These are phyloP conservation scores for Gopherus flavomarginatus DNA, from an alignment of 2,113 vertebrate genomes.

Conservation along the genomic window DNA sequence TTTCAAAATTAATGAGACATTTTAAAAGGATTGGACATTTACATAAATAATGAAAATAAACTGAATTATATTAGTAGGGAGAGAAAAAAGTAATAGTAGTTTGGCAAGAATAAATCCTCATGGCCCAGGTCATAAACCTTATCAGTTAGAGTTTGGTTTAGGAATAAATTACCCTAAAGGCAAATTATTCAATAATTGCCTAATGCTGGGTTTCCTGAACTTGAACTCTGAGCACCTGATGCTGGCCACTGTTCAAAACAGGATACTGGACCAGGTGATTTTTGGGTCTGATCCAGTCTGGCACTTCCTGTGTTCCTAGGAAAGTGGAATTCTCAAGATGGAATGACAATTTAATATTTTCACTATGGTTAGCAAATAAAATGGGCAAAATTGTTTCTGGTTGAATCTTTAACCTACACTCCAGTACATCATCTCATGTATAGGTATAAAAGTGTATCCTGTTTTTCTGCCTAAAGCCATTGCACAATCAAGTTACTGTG, in stretches of 20 bases:
- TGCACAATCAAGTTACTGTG: slow-evolving; percentile 55
- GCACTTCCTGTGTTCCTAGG: not conserved
- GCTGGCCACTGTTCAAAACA: slow-evolving; percentile 3
- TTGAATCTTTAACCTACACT: slow-evolving; percentile 27
- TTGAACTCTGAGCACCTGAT: not conserved
- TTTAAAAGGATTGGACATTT: not conserved
- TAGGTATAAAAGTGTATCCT: slow-evolving; percentile 48
- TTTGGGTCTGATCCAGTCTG: slow-evolving; percentile 14
- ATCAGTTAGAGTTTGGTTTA: too few species aligned
- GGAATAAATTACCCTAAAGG: not conserved
- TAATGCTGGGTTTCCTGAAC: not conserved
- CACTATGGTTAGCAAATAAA: slow-evolving; percentile 57
- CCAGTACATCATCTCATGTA: slow-evolving; percentile 37
- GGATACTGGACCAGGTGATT: not conserved
- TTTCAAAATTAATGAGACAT: not conserved
- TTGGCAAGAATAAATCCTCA: not conserved
- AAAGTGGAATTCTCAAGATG: slow-evolving; percentile 40
- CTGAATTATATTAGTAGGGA: not conserved
- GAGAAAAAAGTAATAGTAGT: not conserved
- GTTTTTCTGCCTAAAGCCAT: slow-evolving; percentile 49
- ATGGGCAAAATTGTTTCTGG: slow-evolving; percentile 61
- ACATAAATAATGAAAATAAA: not conserved
- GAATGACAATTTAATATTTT: slow-evolving; percentile 40
- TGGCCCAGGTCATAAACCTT: not conserved
- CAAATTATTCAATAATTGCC: not conserved